These are phyloP conservation scores for Drosophila sulfurigaster DNA, from an alignment of 1,140 invertebrate species.

Conservation along the genomic window DNA sequence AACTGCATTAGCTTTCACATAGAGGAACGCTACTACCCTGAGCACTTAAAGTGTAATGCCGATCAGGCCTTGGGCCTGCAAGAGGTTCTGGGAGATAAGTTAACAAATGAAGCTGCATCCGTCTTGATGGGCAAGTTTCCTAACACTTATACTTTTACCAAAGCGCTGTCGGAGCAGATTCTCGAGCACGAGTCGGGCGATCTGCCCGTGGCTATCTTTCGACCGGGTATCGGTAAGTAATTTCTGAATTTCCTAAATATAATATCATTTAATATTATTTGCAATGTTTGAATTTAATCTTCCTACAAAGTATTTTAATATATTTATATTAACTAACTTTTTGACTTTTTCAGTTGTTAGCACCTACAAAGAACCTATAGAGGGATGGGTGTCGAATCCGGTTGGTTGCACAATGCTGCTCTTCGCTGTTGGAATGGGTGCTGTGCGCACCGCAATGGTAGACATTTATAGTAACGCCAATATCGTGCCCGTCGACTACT, in stretches of 20 bases:
- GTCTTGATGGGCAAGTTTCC: constrained; percentile 90
- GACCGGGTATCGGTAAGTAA: constrained; percentile 89
- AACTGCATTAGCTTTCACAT: constrained; percentile 88
- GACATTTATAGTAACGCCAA: constrained; percentile 88
- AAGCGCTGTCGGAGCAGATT: constrained; percentile 91
- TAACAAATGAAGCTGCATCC: constrained; percentile 89
- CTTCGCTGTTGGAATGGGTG: constrained; percentile 89
- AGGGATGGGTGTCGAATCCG: constrained; percentile 94
- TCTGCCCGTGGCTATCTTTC: constrained; percentile 90
- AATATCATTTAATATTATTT: no score
- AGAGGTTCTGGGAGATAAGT: constrained; percentile 86
- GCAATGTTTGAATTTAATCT: no score
- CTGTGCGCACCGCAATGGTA: constrained; percentile 87
- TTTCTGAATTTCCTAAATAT: no score
- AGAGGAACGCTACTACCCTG: constrained; percentile 90
- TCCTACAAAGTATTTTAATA: no score
- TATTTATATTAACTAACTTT: no score
- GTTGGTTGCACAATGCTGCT: constrained; percentile 94
- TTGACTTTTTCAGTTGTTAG: constrained; percentile 88
- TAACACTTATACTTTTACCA: constrained; percentile 94
- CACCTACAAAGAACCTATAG: constrained; percentile 90
- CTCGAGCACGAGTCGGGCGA: constrained; percentile 87
- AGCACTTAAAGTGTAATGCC: constrained; percentile 87
- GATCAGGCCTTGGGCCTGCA: constrained; percentile 87
- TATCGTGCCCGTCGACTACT: constrained; percentile 93